These are phyloP conservation scores for Linepithema humile DNA, from an alignment of 1,140 invertebrate genomes.

Conservation along the genomic window DNA sequence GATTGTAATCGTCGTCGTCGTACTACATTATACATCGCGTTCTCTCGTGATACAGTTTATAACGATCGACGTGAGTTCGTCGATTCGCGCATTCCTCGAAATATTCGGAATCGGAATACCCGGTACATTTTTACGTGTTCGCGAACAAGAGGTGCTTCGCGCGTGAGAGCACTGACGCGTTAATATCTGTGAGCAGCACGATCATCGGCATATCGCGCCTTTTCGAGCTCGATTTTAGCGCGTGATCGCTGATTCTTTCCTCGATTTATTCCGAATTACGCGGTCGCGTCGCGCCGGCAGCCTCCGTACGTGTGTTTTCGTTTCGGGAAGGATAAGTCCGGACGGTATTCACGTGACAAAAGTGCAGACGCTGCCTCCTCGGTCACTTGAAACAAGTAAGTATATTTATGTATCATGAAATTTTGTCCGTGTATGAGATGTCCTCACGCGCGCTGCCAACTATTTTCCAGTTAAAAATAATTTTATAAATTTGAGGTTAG, in stretches of 20 bases:
- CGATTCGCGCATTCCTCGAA: slow-evolving; percentile 1
- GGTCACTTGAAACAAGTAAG: slow-evolving; percentile 74
- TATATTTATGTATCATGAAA: slow-evolving; percentile 31
- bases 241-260: slow-evolving; percentile 15
- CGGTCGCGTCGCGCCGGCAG: slow-evolving; percentile 48
- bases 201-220: slow-evolving; percentile 18
- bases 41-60: not conserved
- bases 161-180: slow-evolving; percentile 8
- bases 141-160: slow-evolving; percentile 26
- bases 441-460: not conserved
- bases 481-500: not conserved
- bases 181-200: slow-evolving; percentile 17
- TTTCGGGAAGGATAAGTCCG: slow-evolving; percentile 44
- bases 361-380: slow-evolving; percentile 69
- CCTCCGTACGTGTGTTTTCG: slow-evolving; percentile 50
- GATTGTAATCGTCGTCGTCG: not conserved
- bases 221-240: slow-evolving; percentile 18
- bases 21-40: not conserved
- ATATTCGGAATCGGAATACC: not conserved
- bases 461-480: not conserved
- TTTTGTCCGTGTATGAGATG: not conserved
- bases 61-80: not conserved
- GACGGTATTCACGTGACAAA: slow-evolving; percentile 69
- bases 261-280: slow-evolving; percentile 62
- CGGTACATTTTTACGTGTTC: not conserved